Percentiles rank a stretch among this genome's conserved stretches.
Evolutionary conservation across 2,888 invertebrate species (phyloP).

Genomic region (Xestia xanthographa): DNA sequence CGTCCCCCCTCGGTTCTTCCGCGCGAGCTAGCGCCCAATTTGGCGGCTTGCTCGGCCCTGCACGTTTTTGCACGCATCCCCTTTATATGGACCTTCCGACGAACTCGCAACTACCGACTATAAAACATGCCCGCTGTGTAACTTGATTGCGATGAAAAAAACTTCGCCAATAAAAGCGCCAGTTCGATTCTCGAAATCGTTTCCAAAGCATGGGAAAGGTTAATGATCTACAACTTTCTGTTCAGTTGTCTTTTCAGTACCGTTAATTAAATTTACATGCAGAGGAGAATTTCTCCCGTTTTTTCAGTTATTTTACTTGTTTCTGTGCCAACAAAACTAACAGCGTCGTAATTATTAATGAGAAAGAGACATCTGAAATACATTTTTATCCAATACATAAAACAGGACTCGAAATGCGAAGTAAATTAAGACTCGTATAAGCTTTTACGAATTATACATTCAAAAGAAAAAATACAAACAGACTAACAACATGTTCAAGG

Average conservation of each 20-base stretch:
- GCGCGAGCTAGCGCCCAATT: constrained; percentile 82
- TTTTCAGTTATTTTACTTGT: constrained; percentile 24
- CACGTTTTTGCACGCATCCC: constrained; percentile 83
- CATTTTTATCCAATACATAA: constrained; percentile 30
- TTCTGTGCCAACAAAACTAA: constrained; percentile 31
- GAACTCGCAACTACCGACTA: constrained; percentile 64
- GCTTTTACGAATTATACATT: constrained; percentile 58
- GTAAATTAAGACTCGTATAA: constrained; percentile 47
- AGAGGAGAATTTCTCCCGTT: constrained; percentile 15
- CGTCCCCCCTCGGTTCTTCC: constrained; percentile 75
- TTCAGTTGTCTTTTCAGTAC: constrained; percentile 57
- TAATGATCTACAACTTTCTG: constrained; percentile 68
- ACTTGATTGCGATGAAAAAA: constrained; percentile 70
- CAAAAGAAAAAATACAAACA: constrained; percentile 41
- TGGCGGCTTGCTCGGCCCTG: constrained; percentile 75
- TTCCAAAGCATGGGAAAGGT: constrained; percentile 59
- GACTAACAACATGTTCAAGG: constrained; percentile 50
- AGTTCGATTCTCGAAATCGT: constrained; percentile 66
- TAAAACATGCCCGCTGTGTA: constrained; percentile 69
- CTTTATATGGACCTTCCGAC: constrained; percentile 73
- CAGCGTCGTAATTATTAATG: constrained; percentile 23
- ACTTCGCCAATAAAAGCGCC: constrained; percentile 69
- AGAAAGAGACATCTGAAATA: constrained; percentile 31
- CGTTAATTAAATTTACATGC: constrained; percentile 61
- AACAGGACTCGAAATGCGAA: constrained; percentile 17